Evolutionary conservation across 2,888 invertebrate species (phyloP).

Genomic region (Octodonta nipae): DNA sequence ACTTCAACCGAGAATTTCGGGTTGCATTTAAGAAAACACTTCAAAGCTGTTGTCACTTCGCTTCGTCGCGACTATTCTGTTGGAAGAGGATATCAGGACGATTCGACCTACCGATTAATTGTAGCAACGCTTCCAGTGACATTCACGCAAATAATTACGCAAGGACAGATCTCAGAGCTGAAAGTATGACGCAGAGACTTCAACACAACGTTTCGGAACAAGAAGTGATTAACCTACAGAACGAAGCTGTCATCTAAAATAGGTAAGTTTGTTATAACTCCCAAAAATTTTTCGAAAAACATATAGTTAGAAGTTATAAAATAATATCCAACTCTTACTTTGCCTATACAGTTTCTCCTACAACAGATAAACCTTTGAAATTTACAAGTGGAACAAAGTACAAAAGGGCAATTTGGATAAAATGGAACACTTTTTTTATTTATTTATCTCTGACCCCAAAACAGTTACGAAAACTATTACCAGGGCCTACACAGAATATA

Average conservation of each 20-base stretch:
- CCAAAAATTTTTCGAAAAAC: too few species aligned
- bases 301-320: too few species aligned
- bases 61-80: slow-evolving; percentile 25
- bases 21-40: slow-evolving; percentile 86
- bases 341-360: too few species aligned
- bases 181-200: slow-evolving; percentile 26
- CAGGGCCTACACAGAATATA: too few species aligned
- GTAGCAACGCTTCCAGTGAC: slow-evolving; percentile 64
- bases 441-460: too few species aligned
- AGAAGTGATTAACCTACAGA: slow-evolving; percentile 33
- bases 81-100: slow-evolving; percentile 25
- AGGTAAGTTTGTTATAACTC: too few species aligned
- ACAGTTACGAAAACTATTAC: too few species aligned
- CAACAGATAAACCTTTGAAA: too few species aligned
- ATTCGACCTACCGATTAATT: slow-evolving; percentile 42
- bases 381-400: too few species aligned
- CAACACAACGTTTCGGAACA: slow-evolving; percentile 32
- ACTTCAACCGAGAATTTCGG: slow-evolving; percentile 93
- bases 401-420: too few species aligned
- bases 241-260: slow-evolving; percentile 33
- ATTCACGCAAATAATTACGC: slow-evolving; percentile 55
- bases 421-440: too few species aligned
- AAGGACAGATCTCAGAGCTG: slow-evolving; percentile 26
- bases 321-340: too few species aligned
- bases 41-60: slow-evolving; percentile 55